Evolutionary conservation across 2,888 invertebrate species (phyloP).

Genomic region (Melanostoma scalare): DNA sequence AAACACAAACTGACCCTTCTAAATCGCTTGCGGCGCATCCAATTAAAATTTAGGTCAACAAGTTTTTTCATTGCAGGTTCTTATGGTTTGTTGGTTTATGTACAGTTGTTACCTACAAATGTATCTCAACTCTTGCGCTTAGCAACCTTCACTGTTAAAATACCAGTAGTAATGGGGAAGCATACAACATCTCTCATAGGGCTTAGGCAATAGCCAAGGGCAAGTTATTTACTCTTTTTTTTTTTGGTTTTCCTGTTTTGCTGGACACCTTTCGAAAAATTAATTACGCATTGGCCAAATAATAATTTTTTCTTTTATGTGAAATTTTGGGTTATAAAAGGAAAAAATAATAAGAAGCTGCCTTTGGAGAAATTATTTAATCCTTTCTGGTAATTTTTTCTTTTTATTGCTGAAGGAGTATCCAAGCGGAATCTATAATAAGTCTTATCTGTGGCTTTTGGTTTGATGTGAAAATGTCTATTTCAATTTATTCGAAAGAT

Average conservation of each 20-base stretch:
- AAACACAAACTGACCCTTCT: conserved; percentile 70
- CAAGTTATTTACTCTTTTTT: conserved; percentile 7
- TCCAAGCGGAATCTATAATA: too few species aligned
- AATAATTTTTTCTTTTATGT: conserved; percentile 17
- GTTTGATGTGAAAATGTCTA: too few species aligned
- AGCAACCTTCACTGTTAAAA: conserved; percentile 23
- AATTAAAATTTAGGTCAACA: conserved; percentile 72
- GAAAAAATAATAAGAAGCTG: conserved; percentile 3
- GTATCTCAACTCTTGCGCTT: conserved; percentile 35
- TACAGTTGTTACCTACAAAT: conserved; percentile 45
- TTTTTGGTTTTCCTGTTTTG: conserved; percentile 13
- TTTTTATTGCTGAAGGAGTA: too few species aligned
- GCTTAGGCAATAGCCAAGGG: conserved; percentile 21
- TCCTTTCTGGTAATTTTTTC: too few species aligned
- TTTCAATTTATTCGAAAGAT: too few species aligned
- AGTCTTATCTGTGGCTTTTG: too few species aligned
- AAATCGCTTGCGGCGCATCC: conserved; percentile 59
- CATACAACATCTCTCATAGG: conserved; percentile 9
- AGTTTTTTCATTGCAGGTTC: conserved; percentile 36
- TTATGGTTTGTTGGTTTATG: conserved; percentile 46
- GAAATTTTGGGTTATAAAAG: conserved; percentile 2
- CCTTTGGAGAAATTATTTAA: too few species aligned
- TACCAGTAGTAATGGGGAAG: conserved; percentile 36
- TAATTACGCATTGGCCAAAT: conserved; percentile 53
- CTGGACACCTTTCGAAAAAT: conserved; percentile 47